These are phyloP conservation scores for Timema cristinae DNA, from an alignment of 2,888 invertebrate genomes.

Conservation along the genomic window DNA sequence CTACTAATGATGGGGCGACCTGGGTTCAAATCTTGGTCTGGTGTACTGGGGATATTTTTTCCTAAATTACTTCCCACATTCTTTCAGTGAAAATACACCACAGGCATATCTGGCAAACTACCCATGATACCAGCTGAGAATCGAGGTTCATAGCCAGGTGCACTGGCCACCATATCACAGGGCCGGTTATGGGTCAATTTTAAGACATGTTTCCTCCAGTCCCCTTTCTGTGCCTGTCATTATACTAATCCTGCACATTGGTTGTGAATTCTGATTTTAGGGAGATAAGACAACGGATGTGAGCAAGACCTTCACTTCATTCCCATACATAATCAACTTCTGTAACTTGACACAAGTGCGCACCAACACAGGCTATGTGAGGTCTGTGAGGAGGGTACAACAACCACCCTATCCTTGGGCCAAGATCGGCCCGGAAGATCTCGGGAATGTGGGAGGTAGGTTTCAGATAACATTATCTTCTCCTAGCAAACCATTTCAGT, in stretches of 20 bases:
- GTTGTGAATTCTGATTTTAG: conserved; percentile 42
- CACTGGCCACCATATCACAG: too few species aligned
- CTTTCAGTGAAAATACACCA: too few species aligned
- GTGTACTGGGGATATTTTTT: too few species aligned
- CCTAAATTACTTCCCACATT: too few species aligned
- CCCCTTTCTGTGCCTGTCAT: background rate
- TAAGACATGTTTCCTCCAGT: background rate
- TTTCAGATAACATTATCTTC: too few species aligned
- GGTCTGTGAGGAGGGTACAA: conserved; percentile 68
- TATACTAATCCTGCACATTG: background rate
- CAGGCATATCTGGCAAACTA: too few species aligned
- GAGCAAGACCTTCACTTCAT: conserved; percentile 61
- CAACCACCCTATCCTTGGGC: conserved; percentile 81
- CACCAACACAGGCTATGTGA: conserved; percentile 65
- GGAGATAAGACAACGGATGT: conserved; percentile 70
- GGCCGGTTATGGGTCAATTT: background rate
- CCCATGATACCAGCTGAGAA: too few species aligned
- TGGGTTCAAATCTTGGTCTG: too few species aligned
- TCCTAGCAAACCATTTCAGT: too few species aligned
- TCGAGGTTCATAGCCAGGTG: background rate
- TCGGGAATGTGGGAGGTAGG: conserved; percentile 68
- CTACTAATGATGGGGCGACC: too few species aligned
- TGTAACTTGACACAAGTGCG: conserved; percentile 70
- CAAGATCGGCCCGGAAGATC: conserved; percentile 60
- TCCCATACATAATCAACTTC: conserved; percentile 73